Percentiles rank a stretch among this genome's conserved stretches.
Evolutionary conservation across 2,113 vertebrate species (phyloP).

Genomic region (Brachyhypopomus gauderio): DNA sequence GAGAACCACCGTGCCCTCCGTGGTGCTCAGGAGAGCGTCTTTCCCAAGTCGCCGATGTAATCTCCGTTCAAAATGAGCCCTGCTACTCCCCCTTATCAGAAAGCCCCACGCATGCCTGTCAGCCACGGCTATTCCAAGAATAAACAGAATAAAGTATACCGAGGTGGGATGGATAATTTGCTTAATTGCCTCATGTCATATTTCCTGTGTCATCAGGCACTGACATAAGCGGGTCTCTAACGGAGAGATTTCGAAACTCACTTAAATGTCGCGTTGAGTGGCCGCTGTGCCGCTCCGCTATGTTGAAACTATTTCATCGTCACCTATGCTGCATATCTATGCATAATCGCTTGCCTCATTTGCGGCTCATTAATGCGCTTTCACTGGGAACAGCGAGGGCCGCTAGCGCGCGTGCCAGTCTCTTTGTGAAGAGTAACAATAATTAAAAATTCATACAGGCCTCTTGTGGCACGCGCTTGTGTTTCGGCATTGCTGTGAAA

Average conservation of each 20-base stretch:
- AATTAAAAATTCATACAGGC: conserved; percentile 39
- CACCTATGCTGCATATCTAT: too few relatives aligned
- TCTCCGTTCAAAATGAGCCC: conserved; percentile 25
- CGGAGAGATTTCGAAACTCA: conserved; percentile 9
- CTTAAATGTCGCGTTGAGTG: conserved; percentile 10
- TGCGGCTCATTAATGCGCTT: conserved; percentile 50
- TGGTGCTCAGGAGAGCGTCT: conserved; percentile 54
- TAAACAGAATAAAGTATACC: conserved; percentile 39
- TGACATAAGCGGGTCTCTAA: conserved; percentile 25
- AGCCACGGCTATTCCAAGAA: conserved; percentile 28
- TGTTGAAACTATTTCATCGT: conserved; percentile 25
- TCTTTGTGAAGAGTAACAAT: conserved; percentile 37
- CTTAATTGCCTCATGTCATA: conserved; percentile 49
- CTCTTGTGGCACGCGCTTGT: conserved; percentile 21
- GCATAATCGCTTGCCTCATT: conserved; percentile 38
- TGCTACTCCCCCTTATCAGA: conserved; percentile 25
- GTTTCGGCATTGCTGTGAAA: conserved; percentile 12
- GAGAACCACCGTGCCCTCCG: conserved; percentile 51
- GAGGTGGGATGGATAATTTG: conserved; percentile 34
- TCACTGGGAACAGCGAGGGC: conserved; percentile 15
- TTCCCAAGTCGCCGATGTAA: conserved; percentile 56
- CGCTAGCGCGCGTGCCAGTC: conserved; percentile 10
- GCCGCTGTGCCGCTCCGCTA: not conserved
- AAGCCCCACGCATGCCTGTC: conserved; percentile 30
- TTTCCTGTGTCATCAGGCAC: conserved; percentile 40